phyloP scores from a whole-genome alignment of 2,113 vertebrate species.

The Theristicus caerulescens region DNA sequence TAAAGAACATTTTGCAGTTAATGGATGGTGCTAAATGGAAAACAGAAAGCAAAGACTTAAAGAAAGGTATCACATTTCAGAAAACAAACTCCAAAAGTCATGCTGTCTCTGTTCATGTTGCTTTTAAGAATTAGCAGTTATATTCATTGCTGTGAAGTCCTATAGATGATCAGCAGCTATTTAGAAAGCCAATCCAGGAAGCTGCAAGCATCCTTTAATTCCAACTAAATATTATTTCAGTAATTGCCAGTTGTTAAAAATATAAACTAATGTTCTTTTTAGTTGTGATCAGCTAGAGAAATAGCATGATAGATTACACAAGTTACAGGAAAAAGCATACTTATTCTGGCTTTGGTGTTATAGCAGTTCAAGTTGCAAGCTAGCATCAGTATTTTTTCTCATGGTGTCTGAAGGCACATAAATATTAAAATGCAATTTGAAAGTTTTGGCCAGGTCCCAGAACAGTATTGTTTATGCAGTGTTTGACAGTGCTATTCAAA shows the following conservation, averaged over 20 bases:
- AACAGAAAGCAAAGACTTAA: background rate
- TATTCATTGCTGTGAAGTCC: background rate
- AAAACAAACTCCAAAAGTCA: background rate
- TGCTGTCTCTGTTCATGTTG: background rate
- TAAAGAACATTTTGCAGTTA: background rate
- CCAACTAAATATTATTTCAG: constrained; percentile 34
- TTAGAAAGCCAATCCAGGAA: background rate
- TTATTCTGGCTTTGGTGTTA: background rate
- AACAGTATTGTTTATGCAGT: constrained; percentile 54
- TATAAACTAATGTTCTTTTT: constrained; percentile 15
- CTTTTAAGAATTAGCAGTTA: background rate
- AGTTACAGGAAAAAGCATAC: background rate
- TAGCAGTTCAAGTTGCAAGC: background rate
- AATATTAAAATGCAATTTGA: constrained; percentile 65
- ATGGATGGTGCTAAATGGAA: background rate
- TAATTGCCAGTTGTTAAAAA: constrained; percentile 34
- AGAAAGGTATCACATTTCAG: background rate
- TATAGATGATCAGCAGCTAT: background rate
- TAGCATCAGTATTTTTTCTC: constrained; percentile 11
- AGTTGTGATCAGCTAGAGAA: background rate
- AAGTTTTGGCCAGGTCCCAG: constrained; percentile 54
- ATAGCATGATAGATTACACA: constrained; percentile 10
- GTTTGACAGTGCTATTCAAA: constrained; percentile 57
- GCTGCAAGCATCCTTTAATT: background rate
- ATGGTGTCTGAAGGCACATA: constrained; percentile 30